Evolutionary conservation across 2,797 vertebrate species (phyloP), one percentile per base, ranked within the genome.

Genomic region (Falco peregrinus): DNA sequence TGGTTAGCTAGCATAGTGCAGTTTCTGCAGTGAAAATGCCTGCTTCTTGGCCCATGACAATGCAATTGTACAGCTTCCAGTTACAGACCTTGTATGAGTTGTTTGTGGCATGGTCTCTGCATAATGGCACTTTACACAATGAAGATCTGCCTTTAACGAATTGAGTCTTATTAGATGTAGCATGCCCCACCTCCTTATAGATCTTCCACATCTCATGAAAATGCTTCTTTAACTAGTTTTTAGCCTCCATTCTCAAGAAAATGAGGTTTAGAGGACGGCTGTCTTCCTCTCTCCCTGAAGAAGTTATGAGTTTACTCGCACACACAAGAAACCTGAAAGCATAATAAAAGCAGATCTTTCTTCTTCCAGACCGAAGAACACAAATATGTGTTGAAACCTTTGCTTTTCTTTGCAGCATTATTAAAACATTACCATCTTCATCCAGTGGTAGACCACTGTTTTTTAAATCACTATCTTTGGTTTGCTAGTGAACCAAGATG

Each of bases 121-220:
- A 31, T n/a, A 33, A 53, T 16, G 22, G 14, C 77, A 1, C 37
- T 73, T 83, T 19, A 19, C 17, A 10, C 17, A 33, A 25, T 53
- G 47, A 79, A 54, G 33, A 37, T 60, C 31, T 76, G 26, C 8
- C 26, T 31, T 82, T 63, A 14, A 84, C 59, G 50, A 69, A 17
- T 4, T 8, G 7, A 59, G 15, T 37, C 29, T 61, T 7, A 24
- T 41, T 13, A 69, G 15, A 21, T 54, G 20, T 43, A 41, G 3
- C 26, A 21, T 39, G 20, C 3, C 2, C 7, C 6, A 15, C 1
- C 3, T 77, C 35, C 25, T 60, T 67, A 33, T 0, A 54, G 19
- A 18, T 70, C 53, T 85, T 80, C 37, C 16, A 81, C 16, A 43
- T 11, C 33, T 78, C 18, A 17, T 22, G 25, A 45, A 82, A 83